Conservation (phyloP, 2,113 vertebrate species). For the Promerops cafer region DNA sequence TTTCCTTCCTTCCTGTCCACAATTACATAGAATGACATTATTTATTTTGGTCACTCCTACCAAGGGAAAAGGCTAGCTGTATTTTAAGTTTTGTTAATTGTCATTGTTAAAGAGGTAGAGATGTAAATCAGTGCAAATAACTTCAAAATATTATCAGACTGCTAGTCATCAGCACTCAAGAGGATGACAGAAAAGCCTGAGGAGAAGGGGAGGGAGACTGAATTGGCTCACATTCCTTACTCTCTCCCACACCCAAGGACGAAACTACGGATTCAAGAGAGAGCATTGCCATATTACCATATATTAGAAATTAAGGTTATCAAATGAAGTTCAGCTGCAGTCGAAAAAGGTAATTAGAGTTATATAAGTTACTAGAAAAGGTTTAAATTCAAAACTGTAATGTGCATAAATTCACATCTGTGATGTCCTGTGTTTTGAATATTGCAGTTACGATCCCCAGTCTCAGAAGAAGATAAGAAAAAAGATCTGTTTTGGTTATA, state of each 20-base stretch:
- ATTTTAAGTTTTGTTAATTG: neutral
- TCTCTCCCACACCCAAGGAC: neutral
- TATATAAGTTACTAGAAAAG: neutral
- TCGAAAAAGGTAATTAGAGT: neutral
- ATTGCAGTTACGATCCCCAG: neutral
- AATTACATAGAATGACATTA: neutral
- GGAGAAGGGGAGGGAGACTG: neutral
- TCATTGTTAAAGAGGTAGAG: neutral
- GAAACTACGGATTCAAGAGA: neutral
- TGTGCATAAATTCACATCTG: neutral
- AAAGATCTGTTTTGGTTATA: neutral
- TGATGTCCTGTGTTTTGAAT: neutral
- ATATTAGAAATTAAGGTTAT: neutral
- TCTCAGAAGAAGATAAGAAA: neutral
- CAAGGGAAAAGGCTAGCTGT: neutral
- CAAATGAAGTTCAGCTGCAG: neutral
- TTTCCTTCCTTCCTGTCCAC: neutral
- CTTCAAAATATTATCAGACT: neutral
- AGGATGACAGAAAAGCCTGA: neutral
- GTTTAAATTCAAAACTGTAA: neutral
- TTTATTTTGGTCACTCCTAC: neutral
- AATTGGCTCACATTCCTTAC: neutral
- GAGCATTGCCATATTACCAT: accelerated
- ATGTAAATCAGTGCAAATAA: neutral
- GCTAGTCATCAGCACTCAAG: neutral